phyloP scores from a whole-genome alignment of 2,888 invertebrate species.

The Encarsia formosa region DNA sequence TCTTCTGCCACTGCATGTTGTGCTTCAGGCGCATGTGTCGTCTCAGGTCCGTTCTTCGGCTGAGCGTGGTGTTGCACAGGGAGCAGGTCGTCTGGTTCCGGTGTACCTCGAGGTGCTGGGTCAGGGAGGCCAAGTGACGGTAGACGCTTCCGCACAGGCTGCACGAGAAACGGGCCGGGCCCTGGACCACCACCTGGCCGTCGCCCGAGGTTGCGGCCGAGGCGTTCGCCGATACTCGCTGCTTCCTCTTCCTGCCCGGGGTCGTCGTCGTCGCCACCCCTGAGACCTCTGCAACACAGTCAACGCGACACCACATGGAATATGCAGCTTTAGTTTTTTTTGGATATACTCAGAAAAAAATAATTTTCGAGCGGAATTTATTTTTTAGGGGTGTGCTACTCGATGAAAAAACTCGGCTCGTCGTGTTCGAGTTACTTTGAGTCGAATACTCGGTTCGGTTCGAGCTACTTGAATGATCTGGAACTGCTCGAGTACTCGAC shows the following conservation, averaged over 20 bases:
- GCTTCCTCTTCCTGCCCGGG: too few relatives aligned
- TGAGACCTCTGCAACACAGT: slow-evolving; percentile 52
- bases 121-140: slow-evolving; percentile 51
- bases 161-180: slow-evolving; percentile 51
- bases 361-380: too few relatives aligned
- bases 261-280: slow-evolving; percentile 52
- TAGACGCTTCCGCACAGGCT: slow-evolving; percentile 52
- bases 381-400: too few relatives aligned
- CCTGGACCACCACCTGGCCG: slow-evolving; percentile 52
- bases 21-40: slow-evolving; percentile 51
- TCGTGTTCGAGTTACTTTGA: too few relatives aligned
- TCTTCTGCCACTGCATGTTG: slow-evolving; percentile 51
- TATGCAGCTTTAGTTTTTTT: too few relatives aligned
- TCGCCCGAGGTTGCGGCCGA: slow-evolving; percentile 48
- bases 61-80: slow-evolving; percentile 51
- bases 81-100: slow-evolving; percentile 52
- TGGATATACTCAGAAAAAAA: too few relatives aligned
- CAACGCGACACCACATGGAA: too few relatives aligned
- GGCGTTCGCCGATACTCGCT: neutral
- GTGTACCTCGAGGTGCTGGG: slow-evolving; percentile 52
- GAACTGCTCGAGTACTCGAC: too few relatives aligned
- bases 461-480: too few relatives aligned
- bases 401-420: too few relatives aligned
- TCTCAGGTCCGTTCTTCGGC: slow-evolving; percentile 52
- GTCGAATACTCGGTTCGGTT: too few relatives aligned